Conservation (phyloP, 2,797 vertebrate species). For the Sebastes alutus region DNA sequence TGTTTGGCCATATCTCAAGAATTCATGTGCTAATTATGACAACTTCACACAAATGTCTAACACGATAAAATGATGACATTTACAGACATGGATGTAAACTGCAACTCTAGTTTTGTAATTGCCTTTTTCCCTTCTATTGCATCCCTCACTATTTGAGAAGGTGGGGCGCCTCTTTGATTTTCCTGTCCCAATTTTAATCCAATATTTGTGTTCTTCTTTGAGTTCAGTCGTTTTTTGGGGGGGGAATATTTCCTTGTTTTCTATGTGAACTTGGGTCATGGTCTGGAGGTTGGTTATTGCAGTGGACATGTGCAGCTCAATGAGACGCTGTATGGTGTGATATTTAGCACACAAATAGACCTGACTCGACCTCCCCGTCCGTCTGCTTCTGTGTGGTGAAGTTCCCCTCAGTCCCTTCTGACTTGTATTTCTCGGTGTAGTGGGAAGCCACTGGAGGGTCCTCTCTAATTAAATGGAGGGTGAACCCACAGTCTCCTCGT, state of each 20-base stretch:
- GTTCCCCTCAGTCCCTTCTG: not conserved
- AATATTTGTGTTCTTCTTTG: not conserved
- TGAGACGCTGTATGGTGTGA: not conserved
- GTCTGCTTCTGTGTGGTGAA: constrained; percentile 1
- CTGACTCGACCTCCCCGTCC: constrained; percentile 8
- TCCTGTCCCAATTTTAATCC: not conserved
- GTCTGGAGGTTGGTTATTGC: not conserved
- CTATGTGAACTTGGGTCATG: not conserved
- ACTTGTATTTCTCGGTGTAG: constrained; percentile 52
- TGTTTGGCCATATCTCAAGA: no score
- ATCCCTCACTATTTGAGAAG: not conserved
- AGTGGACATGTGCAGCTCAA: not conserved
- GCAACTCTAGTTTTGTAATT: not conserved
- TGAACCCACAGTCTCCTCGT: constrained; percentile 37
- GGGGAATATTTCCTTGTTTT: not conserved
- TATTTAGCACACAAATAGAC: constrained; percentile 16
- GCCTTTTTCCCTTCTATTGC: not conserved
- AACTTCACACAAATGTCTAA: no score
- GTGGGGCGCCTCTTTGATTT: not conserved
- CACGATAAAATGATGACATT: no score
- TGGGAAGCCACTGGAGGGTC: constrained; percentile 47
- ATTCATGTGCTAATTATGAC: no score
- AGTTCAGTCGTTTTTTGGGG: not conserved
- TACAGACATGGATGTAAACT: no score
- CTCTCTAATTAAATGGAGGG: constrained; percentile 75